Evolutionary conservation across 2,888 invertebrate species (phyloP), one percentile per base, ranked within the genome.

Genomic region (Blastobasis adustella): DNA sequence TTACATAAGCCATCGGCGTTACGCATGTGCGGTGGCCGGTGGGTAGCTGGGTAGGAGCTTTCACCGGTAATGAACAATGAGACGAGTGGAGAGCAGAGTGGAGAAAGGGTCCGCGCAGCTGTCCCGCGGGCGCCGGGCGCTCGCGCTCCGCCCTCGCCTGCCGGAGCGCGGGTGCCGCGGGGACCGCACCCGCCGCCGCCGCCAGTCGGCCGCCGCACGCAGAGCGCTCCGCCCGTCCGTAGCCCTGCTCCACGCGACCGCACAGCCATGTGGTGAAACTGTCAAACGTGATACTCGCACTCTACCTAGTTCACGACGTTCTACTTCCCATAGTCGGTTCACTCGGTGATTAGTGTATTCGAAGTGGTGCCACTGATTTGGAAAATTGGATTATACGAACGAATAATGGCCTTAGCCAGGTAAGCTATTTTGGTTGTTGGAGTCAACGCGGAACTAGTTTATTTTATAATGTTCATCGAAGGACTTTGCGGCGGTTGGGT

Each of bases 331-430:
- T 42, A 42, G 10, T 42, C 42, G 42, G 64, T 67, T 71, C 63
- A 72, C 69, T 73, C 70, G 73, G 71, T 79, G 77, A 69, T 77
- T 82, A 77, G 83, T 84, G 85, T 75, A 71, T 67, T 73, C 75
- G 63, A 77, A 83, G 82, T 83, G 79, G 75, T 83, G 79, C 74
- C 71, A 73, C 69, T 71, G 72, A 71, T 74, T 80, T 79, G 82
- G 82, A 83, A 85, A 85, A 83, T 87, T 87, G 88, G 88, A 88
- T 88, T 87, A 79, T 84, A 84, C 85, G 79, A 84, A 80, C 77
- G 82, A 80, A 87, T 84, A 79, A 88, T 88, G 88, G 88, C 88
- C 83, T 87, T 88, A 88, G 88, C 88, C 82, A 88, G 88, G 88
- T 88, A 79, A 87, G 88, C 80, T 88, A 87, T 88, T 87, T 86